Conservation (phyloP, 2,113 vertebrate species). For the Paramormyrops kingsleyae region DNA sequence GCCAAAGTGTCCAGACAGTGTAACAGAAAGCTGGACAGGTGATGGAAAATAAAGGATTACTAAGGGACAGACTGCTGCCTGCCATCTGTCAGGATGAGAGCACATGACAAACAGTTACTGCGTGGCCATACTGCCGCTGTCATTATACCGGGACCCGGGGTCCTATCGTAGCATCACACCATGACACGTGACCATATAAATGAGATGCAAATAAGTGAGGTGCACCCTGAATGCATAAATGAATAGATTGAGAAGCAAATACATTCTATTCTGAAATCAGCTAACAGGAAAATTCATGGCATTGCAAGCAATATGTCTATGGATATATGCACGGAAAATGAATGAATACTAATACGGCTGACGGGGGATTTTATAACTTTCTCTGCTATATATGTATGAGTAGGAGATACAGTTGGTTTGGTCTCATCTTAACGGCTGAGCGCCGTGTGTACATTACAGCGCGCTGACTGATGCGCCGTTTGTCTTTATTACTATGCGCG, state of each 20-base stretch:
- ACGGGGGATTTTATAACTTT: not conserved
- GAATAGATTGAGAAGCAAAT: not conserved
- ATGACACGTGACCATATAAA: not conserved
- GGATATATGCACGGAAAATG: not conserved
- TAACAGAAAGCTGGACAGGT: not conserved
- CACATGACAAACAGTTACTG: not conserved
- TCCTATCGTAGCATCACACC: not conserved
- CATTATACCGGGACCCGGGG: not conserved
- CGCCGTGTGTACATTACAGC: not conserved
- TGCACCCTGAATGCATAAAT: not conserved
- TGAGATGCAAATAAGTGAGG: not conserved
- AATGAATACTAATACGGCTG: not conserved
- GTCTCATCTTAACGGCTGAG: not conserved
- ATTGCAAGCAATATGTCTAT: not conserved
- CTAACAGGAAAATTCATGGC: not conserved
- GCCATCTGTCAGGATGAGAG: not conserved
- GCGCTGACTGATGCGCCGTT: not conserved
- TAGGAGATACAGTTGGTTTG: not conserved
- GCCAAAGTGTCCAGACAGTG: not conserved
- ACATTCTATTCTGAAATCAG: not conserved
- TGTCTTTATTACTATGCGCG: not conserved
- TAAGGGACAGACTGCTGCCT: not conserved
- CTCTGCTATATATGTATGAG: slow-evolving; percentile 1
- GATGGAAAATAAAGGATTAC: not conserved
- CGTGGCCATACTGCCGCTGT: not conserved